Conservation (phyloP, 2,797 vertebrate genomes). For the Discoglossus pictus region DNA sequence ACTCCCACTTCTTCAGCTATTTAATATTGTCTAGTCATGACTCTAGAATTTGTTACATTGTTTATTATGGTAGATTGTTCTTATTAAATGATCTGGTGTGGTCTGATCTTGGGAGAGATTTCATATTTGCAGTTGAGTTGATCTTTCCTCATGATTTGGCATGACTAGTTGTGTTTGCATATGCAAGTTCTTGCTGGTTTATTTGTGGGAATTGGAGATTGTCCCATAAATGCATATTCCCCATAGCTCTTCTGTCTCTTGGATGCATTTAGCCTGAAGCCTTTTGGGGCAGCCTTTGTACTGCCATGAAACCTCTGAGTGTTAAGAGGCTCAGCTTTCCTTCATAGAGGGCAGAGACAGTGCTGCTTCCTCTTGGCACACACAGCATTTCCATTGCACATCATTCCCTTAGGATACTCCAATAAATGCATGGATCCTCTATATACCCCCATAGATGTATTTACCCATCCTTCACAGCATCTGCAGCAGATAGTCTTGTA, state of each 20-base stretch:
- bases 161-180: conserved; percentile 66
- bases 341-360: conserved; percentile 64
- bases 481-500: conserved; percentile 65
- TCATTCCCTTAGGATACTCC: conserved; percentile 8
- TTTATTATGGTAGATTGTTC: no score
- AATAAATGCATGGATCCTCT: not conserved
- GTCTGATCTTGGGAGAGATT: not conserved
- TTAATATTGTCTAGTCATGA: conserved; percentile 70
- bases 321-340: conserved; percentile 54
- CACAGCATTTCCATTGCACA: conserved; percentile 57
- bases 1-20: conserved; percentile 75
- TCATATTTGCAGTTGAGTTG: not conserved
- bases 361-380: conserved; percentile 61
- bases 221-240: conserved; percentile 55
- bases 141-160: conserved; percentile 48
- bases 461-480: conserved; percentile 63
- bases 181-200: conserved; percentile 61
- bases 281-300: conserved; percentile 71
- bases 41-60: conserved; percentile 72
- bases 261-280: conserved; percentile 64
- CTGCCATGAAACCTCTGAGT: conserved; percentile 64
- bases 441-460: conserved; percentile 60
- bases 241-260: conserved; percentile 52
- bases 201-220: conserved; percentile 55
- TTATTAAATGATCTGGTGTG: conserved; percentile 2